Evolutionary conservation across 2,113 vertebrate species (phyloP).

Genomic region (Dasyprocta punctata): DNA sequence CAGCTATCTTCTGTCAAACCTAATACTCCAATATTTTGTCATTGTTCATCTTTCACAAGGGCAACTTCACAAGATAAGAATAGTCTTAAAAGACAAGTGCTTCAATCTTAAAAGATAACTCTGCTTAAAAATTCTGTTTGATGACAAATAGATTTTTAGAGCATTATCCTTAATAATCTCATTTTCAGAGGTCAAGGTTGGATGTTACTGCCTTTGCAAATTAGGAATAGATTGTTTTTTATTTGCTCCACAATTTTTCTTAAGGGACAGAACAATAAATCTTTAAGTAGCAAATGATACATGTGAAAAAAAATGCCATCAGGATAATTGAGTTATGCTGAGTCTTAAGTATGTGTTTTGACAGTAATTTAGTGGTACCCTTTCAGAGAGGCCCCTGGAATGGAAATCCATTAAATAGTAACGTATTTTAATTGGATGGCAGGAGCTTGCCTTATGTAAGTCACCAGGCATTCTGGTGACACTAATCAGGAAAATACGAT

Average conservation of each 20-base stretch:
- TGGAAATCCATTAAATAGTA: conserved; percentile 26
- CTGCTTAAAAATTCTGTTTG: conserved; percentile 82
- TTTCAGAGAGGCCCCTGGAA: conserved; percentile 9
- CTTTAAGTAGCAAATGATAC: conserved; percentile 73
- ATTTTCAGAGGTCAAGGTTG: conserved; percentile 75
- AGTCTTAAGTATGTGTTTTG: conserved; percentile 60
- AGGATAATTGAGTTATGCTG: conserved; percentile 77
- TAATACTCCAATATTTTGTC: conserved; percentile 74
- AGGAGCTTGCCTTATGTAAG: conserved; percentile 1
- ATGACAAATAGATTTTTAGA: conserved; percentile 74
- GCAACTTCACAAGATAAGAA: conserved; percentile 79
- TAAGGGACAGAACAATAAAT: conserved; percentile 76
- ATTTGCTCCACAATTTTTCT: conserved; percentile 78
- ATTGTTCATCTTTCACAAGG: conserved; percentile 80
- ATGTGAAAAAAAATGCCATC: conserved; percentile 68
- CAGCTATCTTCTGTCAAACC: conserved; percentile 54
- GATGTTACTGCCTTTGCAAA: conserved; percentile 81
- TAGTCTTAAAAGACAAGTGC: conserved; percentile 69
- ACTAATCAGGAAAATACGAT: conserved; percentile 29
- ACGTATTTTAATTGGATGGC: conserved; percentile 19
- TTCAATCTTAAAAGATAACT: conserved; percentile 78
- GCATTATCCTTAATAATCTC: conserved; percentile 77
- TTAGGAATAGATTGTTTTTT: conserved; percentile 80
- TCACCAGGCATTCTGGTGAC: neutral
- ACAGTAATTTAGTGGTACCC: conserved; percentile 60